Conservation (phyloP, 2,888 invertebrate genomes). For the Sipha maydis region DNA sequence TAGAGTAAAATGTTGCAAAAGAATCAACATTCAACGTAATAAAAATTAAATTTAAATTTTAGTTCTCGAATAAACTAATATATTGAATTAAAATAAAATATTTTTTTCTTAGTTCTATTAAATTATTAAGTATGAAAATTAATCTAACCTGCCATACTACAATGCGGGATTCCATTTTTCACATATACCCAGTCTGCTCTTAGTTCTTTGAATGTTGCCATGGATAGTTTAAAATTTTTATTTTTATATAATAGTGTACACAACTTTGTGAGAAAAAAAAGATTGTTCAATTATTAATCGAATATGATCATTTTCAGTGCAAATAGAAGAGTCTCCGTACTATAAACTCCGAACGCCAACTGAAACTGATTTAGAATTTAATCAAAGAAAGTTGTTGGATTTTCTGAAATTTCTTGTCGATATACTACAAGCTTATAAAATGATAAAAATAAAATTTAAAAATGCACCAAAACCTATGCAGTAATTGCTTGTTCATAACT, state of each 20-base stretch:
- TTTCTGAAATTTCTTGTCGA: conserved; percentile 18
- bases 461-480: neutral
- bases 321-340: neutral
- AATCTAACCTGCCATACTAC: conserved; percentile 33
- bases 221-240: neutral
- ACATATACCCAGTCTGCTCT: conserved; percentile 23
- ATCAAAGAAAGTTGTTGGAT: conserved; percentile 29
- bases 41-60: neutral
- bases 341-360: neutral
- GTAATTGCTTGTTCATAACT: neutral
- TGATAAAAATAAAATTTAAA: conserved; percentile 9
- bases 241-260: neutral
- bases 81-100: neutral
- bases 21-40: no score
- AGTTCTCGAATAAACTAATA: neutral
- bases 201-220: conserved; percentile 49
- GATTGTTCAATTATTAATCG: neutral
- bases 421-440: neutral
- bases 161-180: neutral
- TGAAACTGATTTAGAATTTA: conserved; percentile 40
- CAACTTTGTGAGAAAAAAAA: neutral
- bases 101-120: neutral
- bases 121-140: neutral
- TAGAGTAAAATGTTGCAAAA: no score
- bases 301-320: conserved; percentile 1